Base-by-base conservation (phyloP, 1,140 invertebrate genomes). In the Camponotus floridanus region DNA sequence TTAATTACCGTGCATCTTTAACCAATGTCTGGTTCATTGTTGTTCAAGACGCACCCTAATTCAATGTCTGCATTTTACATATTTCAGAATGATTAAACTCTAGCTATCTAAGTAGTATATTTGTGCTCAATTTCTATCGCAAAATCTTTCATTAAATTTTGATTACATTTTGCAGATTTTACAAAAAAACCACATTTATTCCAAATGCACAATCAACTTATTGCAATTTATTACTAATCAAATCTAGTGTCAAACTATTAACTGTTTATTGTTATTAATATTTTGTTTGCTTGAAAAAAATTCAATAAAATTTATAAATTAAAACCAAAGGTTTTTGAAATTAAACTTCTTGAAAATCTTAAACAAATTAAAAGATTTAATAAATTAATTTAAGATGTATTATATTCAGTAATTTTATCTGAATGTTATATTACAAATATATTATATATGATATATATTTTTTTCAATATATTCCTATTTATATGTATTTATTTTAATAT, bases 1-100 rank as follows among this genome's bases (percentile, higher is more conserved):
- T 87, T 87, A 71, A 70, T 59, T 48, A 87, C 68, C 65, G 45
- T 55, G 70, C 45, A 87, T 74, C n/a, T 87, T 74, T 62, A 74
- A 51, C 15, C 31, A 11, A 42, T 51, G 26, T 31, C 51, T 51
- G 21, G 64, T 70, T 83, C 42, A 55, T 65, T 70, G 59, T 45
- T 61, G 33, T n/a, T 33, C n/a, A 64, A 61, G 55, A 59, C 59
- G 55, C n/a, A 71, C 9, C 26, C 21, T 57, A 70, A n/a, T 21
- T 4, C 21, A 51, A 33, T n/a, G 51, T 62, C 42, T 61, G 15
- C 15, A 36, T 42, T 45, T 7, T 59, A 9, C n/a, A 7, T n/a
- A n/a, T 45, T 45, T n/a, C 15, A 33, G 2, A 45, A 15, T 45
- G 11, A 64, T 57, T n/a, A 45, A 5, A 33, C 7, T 36, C 18